phyloP scores from a whole-genome alignment of 2,797 vertebrate genomes.

The Brotula barbata region DNA sequence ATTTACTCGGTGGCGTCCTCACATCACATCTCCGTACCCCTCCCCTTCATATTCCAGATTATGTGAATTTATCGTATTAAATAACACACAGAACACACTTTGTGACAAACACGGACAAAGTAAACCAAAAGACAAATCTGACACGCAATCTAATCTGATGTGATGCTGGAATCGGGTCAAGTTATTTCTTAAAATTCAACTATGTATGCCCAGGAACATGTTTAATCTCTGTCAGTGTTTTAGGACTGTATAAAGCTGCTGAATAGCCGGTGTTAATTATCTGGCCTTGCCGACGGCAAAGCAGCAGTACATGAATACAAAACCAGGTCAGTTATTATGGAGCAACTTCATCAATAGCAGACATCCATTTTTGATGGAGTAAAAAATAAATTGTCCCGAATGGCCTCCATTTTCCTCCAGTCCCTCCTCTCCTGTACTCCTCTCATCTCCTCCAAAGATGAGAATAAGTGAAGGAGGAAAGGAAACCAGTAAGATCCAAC shows the following conservation, averaged over 20 bases:
- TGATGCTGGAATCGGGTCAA: conserved; percentile 7
- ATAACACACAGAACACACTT: too few relatives aligned
- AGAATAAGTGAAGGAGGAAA: conserved; percentile 16
- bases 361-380: conserved; percentile 49
- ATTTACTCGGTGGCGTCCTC: too few relatives aligned
- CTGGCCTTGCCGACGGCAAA: conserved; percentile 23
- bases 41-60: too few relatives aligned
- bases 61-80: too few relatives aligned
- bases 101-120: too few relatives aligned
- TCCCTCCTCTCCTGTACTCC: conserved; percentile 21
- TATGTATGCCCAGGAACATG: conserved; percentile 8
- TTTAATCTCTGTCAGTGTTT: conserved; percentile 36
- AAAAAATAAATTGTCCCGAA: conserved; percentile 57
- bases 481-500: not conserved
- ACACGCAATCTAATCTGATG: not conserved
- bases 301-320: conserved; percentile 42
- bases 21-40: too few relatives aligned
- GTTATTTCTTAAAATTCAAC: conserved; percentile 22
- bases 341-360: conserved; percentile 48
- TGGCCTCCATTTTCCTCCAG: conserved; percentile 31
- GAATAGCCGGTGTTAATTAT: conserved; percentile 49
- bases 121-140: too few relatives aligned
- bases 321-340: conserved; percentile 33
- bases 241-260: conserved; percentile 31
- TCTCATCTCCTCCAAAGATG: conserved; percentile 6